Evolutionary conservation across 2,888 invertebrate genomes (phyloP), one percentile per base, ranked within the genome.

Genomic region (Hylaea fasciaria): DNA sequence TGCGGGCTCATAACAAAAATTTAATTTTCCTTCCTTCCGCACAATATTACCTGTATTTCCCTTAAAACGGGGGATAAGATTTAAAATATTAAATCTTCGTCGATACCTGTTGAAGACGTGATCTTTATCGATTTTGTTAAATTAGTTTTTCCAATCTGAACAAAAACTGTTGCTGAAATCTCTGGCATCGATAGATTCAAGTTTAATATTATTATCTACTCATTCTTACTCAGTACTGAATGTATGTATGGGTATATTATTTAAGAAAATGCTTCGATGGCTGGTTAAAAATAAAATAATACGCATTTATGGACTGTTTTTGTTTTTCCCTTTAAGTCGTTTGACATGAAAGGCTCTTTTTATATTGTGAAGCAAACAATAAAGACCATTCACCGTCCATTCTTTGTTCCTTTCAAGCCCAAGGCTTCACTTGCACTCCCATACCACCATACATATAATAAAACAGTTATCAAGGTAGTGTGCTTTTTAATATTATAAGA

Each of bases 311-410:
- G 48, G 46, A 52, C 57, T 56, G 49, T 56, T 65, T 66, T 62
- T 54, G 64, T 65, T 74, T 76, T 73, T 73, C 62, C 52, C 68
- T 63, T 70, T 65, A 69, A 71, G 64, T 69, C 66, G 70, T 74
- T 72, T 76, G 70, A 74, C 71, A 63, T 79, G 68, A 79, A 80
- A 76, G 72, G 72, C 70, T 71, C 69, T 73, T 78, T 79, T 79
- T 64, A 71, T 76, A 76, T 78, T 80, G 76, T 76, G 68, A 63
- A 60, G 68, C 73, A 71, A 77, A 81, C 76, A 81, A 80, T 77
- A 78, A 78, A 81, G 70, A 76, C 67, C 74, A 76, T 64, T 67
- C 67, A 72, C 66, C 67, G 63, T 66, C 64, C 69, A 62, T 64
- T 70, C 70, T 78, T 81, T 81, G 80, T 81, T 77, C 74, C 65